Conservation (phyloP, 1,140 invertebrate species). For the Drosophila mauritiana region DNA sequence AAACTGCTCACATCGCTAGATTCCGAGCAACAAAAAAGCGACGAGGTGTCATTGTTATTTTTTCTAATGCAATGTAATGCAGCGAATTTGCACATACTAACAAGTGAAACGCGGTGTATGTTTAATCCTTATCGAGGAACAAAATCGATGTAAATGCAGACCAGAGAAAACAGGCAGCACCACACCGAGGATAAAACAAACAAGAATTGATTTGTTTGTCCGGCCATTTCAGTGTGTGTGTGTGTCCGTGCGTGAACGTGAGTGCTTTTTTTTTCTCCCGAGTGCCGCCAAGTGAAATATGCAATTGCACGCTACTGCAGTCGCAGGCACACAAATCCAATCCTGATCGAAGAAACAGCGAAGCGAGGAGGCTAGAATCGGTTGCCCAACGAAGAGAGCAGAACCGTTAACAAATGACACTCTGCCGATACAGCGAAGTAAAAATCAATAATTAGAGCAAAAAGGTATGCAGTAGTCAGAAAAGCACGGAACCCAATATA, state of each 20-base stretch:
- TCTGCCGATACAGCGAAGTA: constrained; percentile 49
- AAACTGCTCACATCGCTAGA: too few species aligned
- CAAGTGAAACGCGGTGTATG: neutral
- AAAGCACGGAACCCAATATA: constrained; percentile 16
- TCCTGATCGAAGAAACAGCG: too few species aligned
- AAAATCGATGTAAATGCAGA: neutral
- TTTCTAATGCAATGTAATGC: constrained; percentile 2
- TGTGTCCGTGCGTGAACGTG: neutral
- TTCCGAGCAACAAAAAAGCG: neutral
- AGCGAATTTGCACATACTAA: neutral
- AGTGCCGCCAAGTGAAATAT: constrained; percentile 8
- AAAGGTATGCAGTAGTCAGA: constrained; percentile 56
- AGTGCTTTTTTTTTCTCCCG: neutral
- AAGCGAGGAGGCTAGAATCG: too few species aligned
- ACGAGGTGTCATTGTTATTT: constrained; percentile 2
- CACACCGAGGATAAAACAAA: neutral
- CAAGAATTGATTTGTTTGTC: constrained; percentile 6
- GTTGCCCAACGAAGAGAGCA: too few species aligned
- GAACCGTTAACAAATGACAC: constrained; percentile 13
- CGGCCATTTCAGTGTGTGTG: neutral
- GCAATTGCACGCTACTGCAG: constrained; percentile 2
- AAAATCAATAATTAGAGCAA: constrained; percentile 70
- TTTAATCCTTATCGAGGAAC: neutral
- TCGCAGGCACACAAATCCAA: neutral
- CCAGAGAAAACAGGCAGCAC: neutral